Evolutionary conservation across 2,888 invertebrate genomes (phyloP), one percentile per base, ranked within the genome.

Genomic region (Steinernema carpocapsae): DNA sequence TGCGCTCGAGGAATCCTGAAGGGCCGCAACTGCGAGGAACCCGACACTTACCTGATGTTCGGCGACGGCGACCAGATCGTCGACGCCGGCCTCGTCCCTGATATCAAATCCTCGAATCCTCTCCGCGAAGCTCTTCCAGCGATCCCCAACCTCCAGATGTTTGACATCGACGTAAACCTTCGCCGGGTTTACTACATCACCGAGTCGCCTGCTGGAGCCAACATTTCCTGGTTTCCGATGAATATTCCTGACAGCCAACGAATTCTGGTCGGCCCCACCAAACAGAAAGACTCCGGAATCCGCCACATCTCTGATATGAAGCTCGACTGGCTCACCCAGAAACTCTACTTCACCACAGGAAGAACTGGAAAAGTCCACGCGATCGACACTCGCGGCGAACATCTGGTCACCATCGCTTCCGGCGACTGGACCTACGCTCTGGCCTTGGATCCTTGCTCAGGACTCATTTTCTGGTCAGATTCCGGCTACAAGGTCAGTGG

Each of bases 261-360:
- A 32, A 78, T 82, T 17, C 75, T 87, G 17, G 78, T 87, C 77
- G 81, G 80, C 0, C 78, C 83, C 4, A 73, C 74, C 22, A 81
- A 84, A 59, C 81, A 78, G 59, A 78, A 80, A 72, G 79, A 78
- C 37, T 43, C 75, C 32, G 78, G 77, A 7, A 76, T 84, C 42
- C 80, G 85, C 3, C 86, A 86, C 77, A 82, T 87, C 24, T 84
- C 85, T 14, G 87, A 88, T 76, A 82, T 87, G 83, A 78, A 82
- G 56, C 52, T 95, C 87, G 97, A 99, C 87, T 99, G 97, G 97
- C 94, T 97, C 0, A 94, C 94, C 82, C 93, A 94, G 88, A 97
- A 96, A 88, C 92, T 99, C 46, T 97, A 97, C 88, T 99, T 96
- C 95, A 95, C 97, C 0, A 97, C 97, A 86, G 94, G 94, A 37